Evolutionary conservation across 2,888 invertebrate species (phyloP).

Genomic region (Neuroscelio doddi): DNA sequence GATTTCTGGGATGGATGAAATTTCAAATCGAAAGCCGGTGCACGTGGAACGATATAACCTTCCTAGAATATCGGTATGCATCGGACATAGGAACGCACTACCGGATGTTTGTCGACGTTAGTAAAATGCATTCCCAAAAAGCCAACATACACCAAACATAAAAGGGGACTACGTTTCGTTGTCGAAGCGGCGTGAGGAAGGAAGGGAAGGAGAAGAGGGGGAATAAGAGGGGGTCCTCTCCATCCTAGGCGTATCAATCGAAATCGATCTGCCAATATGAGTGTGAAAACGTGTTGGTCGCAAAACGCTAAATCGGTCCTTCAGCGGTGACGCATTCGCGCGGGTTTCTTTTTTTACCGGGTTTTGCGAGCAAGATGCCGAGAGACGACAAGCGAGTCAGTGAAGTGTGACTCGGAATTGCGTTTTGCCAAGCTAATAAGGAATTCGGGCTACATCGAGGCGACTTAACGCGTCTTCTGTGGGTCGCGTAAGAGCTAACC

Average conservation of each 20-base stretch:
- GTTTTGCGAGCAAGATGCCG: not conserved
- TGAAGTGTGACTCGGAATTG: not conserved
- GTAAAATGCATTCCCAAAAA: too few species aligned
- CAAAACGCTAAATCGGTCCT: conserved; percentile 14
- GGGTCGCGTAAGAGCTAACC: not conserved
- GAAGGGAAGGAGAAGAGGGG: not conserved
- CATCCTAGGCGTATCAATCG: conserved; percentile 15
- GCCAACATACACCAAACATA: too few species aligned
- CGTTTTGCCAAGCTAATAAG: conserved; percentile 2
- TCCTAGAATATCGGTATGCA: not conserved
- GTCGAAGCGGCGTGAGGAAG: not conserved
- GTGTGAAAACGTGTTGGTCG: conserved; percentile 21
- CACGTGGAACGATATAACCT: not conserved
- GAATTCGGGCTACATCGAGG: not conserved
- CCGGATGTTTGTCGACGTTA: not conserved
- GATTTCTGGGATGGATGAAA: not conserved
- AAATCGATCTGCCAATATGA: conserved; percentile 24
- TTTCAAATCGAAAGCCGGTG: not conserved
- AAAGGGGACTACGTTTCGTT: too few species aligned
- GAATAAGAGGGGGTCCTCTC: too few species aligned
- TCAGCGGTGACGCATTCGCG: conserved; percentile 1
- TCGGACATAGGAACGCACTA: not conserved
- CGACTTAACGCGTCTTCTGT: not conserved
- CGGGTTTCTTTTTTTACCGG: not conserved
- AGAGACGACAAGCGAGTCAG: not conserved